These are phyloP conservation scores for Mythimna lalbum DNA, from an alignment of 2,888 invertebrate genomes.

Conservation along the genomic window DNA sequence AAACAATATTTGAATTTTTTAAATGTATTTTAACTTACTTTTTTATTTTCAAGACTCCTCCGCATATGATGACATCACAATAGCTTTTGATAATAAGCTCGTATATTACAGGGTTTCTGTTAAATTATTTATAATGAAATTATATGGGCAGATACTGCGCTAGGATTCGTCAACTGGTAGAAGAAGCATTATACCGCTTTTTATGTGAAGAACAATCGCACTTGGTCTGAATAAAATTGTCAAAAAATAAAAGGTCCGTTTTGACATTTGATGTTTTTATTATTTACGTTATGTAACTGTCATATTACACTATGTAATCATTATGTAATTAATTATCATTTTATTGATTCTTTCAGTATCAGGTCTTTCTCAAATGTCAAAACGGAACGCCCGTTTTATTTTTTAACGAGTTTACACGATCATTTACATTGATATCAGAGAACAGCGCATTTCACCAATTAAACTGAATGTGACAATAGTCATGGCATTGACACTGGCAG, in stretches of 20 bases:
- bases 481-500: neutral
- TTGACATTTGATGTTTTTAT: too few relatives aligned
- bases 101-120: slow-evolving; percentile 47
- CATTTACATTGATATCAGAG: too few relatives aligned
- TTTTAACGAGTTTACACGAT: too few relatives aligned
- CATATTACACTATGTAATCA: too few relatives aligned
- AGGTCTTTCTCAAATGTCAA: too few relatives aligned
- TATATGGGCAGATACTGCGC: neutral
- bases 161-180: neutral
- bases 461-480: too few relatives aligned
- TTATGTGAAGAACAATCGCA: neutral
- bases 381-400: too few relatives aligned
- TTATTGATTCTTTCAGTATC: too few relatives aligned
- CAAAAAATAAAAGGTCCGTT: too few relatives aligned
- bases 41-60: neutral
- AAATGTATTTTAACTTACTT: neutral
- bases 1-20: neutral
- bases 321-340: too few relatives aligned
- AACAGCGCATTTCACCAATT: too few relatives aligned
- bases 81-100: slow-evolving; percentile 13
- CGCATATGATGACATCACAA: neutral
- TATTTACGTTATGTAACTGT: too few relatives aligned
- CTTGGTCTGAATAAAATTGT: neutral
- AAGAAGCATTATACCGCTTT: neutral
- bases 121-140: slow-evolving; percentile 15